phyloP scores from a whole-genome alignment of 2,113 vertebrate species.

The Peucedramus taeniatus region DNA sequence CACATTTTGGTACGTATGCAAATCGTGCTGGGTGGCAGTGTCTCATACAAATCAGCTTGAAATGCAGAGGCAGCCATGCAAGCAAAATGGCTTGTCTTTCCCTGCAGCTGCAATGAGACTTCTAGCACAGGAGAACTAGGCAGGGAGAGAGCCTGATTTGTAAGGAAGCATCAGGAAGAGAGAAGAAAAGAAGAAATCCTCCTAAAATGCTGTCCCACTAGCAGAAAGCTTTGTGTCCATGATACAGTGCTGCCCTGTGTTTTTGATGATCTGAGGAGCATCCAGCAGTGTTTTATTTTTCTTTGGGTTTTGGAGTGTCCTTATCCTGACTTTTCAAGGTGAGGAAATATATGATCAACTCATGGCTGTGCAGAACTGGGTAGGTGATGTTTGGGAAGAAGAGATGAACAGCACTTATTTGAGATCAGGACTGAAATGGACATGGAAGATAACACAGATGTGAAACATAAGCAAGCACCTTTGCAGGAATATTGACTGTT shows the following conservation, averaged over 20 bases:
- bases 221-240: neutral
- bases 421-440: neutral
- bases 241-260: neutral
- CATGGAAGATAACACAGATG: neutral
- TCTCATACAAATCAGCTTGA: slow-evolving; percentile 46
- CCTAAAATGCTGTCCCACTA: neutral
- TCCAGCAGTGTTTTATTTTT: neutral
- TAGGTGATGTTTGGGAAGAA: neutral
- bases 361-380: neutral
- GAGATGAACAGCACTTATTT: neutral
- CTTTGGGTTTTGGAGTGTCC: neutral
- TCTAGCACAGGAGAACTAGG: neutral
- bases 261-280: neutral
- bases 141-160: neutral
- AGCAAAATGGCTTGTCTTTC: neutral
- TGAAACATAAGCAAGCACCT: neutral
- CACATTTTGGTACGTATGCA: neutral
- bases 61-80: slow-evolving; percentile 25
- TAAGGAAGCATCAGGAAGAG: neutral
- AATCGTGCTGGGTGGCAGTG: neutral
- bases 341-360: neutral
- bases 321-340: neutral
- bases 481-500: neutral
- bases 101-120: neutral
- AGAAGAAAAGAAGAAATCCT: neutral